Base-by-base conservation (phyloP, 2,888 invertebrate genomes). In the Plebejus argus region DNA sequence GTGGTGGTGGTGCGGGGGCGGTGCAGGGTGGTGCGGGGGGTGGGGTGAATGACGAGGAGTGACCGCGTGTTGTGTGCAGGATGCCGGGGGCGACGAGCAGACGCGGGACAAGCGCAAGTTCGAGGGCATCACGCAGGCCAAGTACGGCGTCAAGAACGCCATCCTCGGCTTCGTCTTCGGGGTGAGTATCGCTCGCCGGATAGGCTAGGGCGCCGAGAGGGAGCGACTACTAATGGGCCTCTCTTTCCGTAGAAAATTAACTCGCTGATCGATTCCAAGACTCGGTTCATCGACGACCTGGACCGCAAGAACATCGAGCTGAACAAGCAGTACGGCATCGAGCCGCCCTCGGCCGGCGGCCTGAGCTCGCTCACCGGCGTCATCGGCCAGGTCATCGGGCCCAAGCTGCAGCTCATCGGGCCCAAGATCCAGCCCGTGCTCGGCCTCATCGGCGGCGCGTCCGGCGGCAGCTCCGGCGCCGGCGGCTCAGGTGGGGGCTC, bases 161-260 rank as follows among this genome's bases (percentile, higher is more conserved):
- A 94, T 97, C 81, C 95, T 97, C 85, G 97, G 97, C 88, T 96
- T 97, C 90, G 96, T 97, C 58, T 97, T 97, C 88, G 96, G 97
- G 91, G 97, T 97, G 95, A 97, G 93, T 92, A 83, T 61, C 2
- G 4, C 56, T 12, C 12, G 49, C 15, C 28, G 15, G 1, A 2
- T 1, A 1, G 28, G 28, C 15, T 12, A 66, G 66, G 15, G 20
- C 28, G 33, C 18, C 1, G 0, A 1, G 5, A 28, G 15, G 0
- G 12, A 12, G 15, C 66, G 12, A 15, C 28, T 18, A 33, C 20
- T 49, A 76, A 53, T 39, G 7, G 18, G 23, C 70, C 56, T 53
- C 77, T 8, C 78, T 72, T 79, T 82, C 91, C 95, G 81, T 95
- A 97, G 97, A 97, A 97, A 96, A 95, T 97, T 93, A 97, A 97